These are phyloP conservation scores for Melanerpes aurifrons DNA, from an alignment of 2,113 vertebrate species.

Conservation along the genomic window DNA sequence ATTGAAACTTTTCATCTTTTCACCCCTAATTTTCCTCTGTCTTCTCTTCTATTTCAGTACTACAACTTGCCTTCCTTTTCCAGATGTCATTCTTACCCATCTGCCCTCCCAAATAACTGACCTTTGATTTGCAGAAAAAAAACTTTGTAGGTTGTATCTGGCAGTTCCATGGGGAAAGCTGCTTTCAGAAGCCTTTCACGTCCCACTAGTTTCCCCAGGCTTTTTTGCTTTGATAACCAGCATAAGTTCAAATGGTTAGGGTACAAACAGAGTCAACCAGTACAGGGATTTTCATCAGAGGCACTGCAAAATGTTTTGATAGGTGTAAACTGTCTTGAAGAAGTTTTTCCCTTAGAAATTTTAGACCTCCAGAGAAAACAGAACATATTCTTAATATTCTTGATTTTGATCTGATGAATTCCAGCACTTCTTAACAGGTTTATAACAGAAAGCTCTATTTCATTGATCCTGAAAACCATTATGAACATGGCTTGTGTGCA, in stretches of 20 bases:
- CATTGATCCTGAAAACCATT: not conserved
- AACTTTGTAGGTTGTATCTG: not conserved
- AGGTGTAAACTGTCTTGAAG: not conserved
- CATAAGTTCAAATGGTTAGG: not conserved
- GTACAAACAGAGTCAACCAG: not conserved
- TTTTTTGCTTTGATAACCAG: not conserved
- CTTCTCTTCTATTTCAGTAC: not conserved
- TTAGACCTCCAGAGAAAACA: not conserved
- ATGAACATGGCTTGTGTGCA: not conserved
- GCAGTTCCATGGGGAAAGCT: not conserved
- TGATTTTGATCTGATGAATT: not conserved
- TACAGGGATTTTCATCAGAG: not conserved
- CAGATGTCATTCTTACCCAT: not conserved
- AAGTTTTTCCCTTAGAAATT: not conserved
- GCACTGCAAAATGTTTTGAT: not conserved
- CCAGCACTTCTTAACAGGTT: not conserved
- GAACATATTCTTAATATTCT: not conserved
- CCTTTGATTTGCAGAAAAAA: not conserved
- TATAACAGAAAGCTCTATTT: not conserved
- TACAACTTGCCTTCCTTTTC: not conserved
- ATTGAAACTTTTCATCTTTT: not conserved
- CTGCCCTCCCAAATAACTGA: not conserved
- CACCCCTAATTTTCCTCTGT: not conserved
- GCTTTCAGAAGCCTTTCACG: not conserved
- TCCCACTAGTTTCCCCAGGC: not conserved